Base-by-base conservation (phyloP, 2,888 invertebrate species). In the Steromphala cineraria region DNA sequence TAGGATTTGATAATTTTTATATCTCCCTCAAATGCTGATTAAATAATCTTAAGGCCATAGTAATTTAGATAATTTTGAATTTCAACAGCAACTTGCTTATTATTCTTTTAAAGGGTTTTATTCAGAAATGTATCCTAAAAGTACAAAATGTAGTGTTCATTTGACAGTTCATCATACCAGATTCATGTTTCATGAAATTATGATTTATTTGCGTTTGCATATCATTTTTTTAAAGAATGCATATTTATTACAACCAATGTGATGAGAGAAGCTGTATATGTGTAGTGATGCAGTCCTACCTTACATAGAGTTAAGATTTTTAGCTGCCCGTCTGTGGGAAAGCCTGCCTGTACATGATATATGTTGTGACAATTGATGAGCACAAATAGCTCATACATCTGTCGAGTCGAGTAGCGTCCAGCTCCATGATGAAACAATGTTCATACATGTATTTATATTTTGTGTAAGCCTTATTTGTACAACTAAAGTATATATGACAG, bases 391-490 rank as follows among this genome's bases (percentile, higher is more conserved):
- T 62, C 28, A 62, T 28, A 28, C 21, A 24, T 28, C 15, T 24
- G 24, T 28, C 19, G 13, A 28, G 62, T 62, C 4, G 28, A 62
- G 62, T 62, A 62, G 62, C 62, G 62, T 62, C 62, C 62, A 62
- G 62, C 62, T 62, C 62, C 28, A 62, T 28, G 21, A 71, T 71
- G n/a, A 71, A 36, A 71, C 71, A 71, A 19, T 71, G 71, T 71
- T 71, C 40, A 71, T 71, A 71, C 71, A 53, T 74, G 75, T 79
- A 75, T 79, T 79, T 79, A 79, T 79, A 79, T 79, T 74, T 79
- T 79, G 74, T 79, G 74, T 79, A 79, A 79, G 56, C 75, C 75
- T 79, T 79, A 79, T 79, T 79, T 79, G 79, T 79, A 79, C 55
- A 79, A 53, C 53, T 55, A 79, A 74, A 55, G 36, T 62, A 62